Base-by-base conservation (phyloP, 1,140 invertebrate genomes). In the Pseudomyrmex sp. region DNA sequence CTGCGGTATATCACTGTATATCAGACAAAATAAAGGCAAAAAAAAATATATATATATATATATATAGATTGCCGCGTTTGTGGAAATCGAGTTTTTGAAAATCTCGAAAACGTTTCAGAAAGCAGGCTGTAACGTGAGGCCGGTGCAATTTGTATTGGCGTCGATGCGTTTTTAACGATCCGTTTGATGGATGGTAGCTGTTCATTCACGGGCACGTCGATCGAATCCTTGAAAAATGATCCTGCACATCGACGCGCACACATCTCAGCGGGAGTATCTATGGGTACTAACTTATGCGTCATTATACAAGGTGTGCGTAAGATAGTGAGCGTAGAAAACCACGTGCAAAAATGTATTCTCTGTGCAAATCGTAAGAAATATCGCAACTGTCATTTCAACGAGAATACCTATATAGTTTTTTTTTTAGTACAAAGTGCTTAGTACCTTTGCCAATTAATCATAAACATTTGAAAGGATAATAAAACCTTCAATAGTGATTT, bases 111-210 rank as follows among this genome's bases (percentile, higher is more conserved):
- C 75, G n/a, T 7, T 54, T 35, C 10, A 75, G 63, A 80, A 69
- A 76, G 66, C 52, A 26, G 46, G 59, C 56, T 46, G 52, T 18
- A 73, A 26, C 48, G 18, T n/a, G 56, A 83, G 90, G 89, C 26
- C 26, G 26, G 26, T 26, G 26, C 92, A 93, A 93, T 93, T 93
- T 93, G 92, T 92, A 93, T 92, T 85, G 88, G 86, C 76, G 87
- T 50, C 82, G 91, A 94, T 94, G 91, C 91, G 90, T 93, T 94
- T 94, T 94, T 94, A 94, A 94, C 93, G 93, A 94, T 94, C 92
- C 77, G 48, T 89, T 92, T 94, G 94, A 94, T 94, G 91, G 93
- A 94, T 94, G 93, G 61, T 91, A 69, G 84, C 70, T 79, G 86
- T 61, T 85, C 89, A 59, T 76, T 92, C 87, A 87, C 84, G 87